A percentile compares a stretch with the other conserved stretches of the same genome.
Evolutionary conservation across 2,797 vertebrate species (phyloP).

Genomic region (Nothura maculosa): DNA sequence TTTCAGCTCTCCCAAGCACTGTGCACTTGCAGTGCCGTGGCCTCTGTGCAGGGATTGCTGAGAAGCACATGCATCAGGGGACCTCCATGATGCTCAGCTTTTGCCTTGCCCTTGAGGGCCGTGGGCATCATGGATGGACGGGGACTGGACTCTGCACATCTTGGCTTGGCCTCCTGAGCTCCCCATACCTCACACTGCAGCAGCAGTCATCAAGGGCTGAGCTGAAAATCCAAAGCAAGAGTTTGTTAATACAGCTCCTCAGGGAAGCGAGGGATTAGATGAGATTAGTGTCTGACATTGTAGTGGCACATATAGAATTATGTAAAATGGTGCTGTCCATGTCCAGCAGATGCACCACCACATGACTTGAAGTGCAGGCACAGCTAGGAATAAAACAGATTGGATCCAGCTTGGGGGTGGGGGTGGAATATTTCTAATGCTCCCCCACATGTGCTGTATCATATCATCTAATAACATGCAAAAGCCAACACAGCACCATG

Average conservation of each 20-base stretch:
- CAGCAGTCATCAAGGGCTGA: neutral
- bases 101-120: neutral
- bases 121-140: fast-evolving
- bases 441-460: neutral
- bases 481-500: neutral
- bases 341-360: conserved; percentile 45
- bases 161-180: neutral
- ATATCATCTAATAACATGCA: neutral
- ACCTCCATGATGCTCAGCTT: neutral
- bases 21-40: fast-evolving
- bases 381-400: conserved; percentile 15
- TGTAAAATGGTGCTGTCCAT: conserved; percentile 37
- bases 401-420: neutral
- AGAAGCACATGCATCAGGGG: neutral
- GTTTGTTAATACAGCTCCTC: conserved; percentile 15
- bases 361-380: conserved; percentile 53
- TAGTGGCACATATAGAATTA: conserved; percentile 38
- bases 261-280: conserved; percentile 57
- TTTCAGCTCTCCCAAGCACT: neutral
- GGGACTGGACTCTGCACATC: neutral
- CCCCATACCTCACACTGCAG: fast-evolving
- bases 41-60: neutral
- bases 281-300: neutral
- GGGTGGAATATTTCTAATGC: neutral
- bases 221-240: conserved; percentile 13